Conservation (phyloP, 2,888 invertebrate genomes). For the Meiosimyza platycephala region DNA sequence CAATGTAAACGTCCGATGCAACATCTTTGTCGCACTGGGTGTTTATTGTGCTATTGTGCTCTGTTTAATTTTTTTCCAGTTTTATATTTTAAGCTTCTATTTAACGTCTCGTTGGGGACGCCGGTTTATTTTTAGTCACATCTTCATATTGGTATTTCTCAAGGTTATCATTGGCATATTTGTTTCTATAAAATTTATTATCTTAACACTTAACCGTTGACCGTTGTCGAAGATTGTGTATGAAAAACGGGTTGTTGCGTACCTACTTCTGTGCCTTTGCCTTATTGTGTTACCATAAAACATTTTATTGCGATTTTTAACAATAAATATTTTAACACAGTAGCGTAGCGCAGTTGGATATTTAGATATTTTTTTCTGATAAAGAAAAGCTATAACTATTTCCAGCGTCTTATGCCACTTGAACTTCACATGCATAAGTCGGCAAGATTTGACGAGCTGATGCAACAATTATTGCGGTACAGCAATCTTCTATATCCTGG, state of each 20-base stretch:
- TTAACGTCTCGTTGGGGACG: background rate
- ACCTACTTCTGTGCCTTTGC: background rate
- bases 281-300: no score
- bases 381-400: no score
- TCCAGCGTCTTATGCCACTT: no score
- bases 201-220: background rate
- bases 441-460: no score
- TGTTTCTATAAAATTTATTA: conserved; percentile 24
- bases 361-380: no score
- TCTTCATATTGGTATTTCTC: conserved; percentile 1
- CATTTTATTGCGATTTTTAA: no score
- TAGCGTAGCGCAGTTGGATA: no score
- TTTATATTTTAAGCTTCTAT: background rate
- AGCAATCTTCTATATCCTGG: no score
- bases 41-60: conserved; percentile 7
- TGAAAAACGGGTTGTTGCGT: conserved; percentile 8
- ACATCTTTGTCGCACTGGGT: background rate
- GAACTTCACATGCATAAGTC: no score
- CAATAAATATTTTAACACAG: no score
- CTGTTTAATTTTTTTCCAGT: background rate
- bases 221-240: background rate
- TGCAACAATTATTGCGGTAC: no score
- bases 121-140: conserved; percentile 3
- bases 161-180: conserved; percentile 11
- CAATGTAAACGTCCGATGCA: no score